Conservation (phyloP, 2,888 invertebrate genomes). For the Tricholauxania praeusta region DNA sequence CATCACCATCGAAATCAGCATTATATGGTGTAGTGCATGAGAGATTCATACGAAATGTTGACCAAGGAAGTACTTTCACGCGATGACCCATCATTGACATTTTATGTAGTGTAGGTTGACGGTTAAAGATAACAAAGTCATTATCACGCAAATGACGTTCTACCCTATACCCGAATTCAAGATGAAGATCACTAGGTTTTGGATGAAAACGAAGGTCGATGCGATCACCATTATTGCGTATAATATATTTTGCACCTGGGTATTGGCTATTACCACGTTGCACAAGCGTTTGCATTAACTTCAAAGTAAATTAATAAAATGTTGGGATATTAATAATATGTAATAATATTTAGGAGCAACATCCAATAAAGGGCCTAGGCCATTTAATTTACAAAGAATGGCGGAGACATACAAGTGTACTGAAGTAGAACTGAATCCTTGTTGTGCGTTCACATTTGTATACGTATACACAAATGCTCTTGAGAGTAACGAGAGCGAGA, state of each 20-base stretch:
- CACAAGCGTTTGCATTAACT: constrained; percentile 72
- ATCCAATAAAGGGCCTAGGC: too few relatives aligned
- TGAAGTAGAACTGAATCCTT: too few relatives aligned
- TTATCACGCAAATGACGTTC: constrained; percentile 76
- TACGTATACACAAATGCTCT: too few relatives aligned
- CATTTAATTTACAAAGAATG: too few relatives aligned
- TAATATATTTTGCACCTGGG: constrained; percentile 78
- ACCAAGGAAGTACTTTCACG: constrained; percentile 75
- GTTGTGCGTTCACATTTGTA: too few relatives aligned
- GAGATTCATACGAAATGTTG: constrained; percentile 76
- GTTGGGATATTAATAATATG: too few relatives aligned
- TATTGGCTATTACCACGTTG: constrained; percentile 74
- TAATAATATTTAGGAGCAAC: too few relatives aligned
- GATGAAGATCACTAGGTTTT: constrained; percentile 72
- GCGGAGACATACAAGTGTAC: too few relatives aligned
- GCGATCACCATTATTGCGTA: constrained; percentile 75
- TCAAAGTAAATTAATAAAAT: background rate
- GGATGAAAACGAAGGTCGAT: constrained; percentile 77
- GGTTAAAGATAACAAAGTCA: constrained; percentile 76
- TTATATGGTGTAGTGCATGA: constrained; percentile 78
- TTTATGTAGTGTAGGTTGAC: constrained; percentile 79
- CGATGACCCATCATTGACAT: constrained; percentile 81
- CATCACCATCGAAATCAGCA: constrained; percentile 79
- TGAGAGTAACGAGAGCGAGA: too few relatives aligned
- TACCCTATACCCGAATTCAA: constrained; percentile 70